Evolutionary conservation across 2,888 invertebrate species (phyloP).

Genomic region (Xanthorhoe spadicearia): DNA sequence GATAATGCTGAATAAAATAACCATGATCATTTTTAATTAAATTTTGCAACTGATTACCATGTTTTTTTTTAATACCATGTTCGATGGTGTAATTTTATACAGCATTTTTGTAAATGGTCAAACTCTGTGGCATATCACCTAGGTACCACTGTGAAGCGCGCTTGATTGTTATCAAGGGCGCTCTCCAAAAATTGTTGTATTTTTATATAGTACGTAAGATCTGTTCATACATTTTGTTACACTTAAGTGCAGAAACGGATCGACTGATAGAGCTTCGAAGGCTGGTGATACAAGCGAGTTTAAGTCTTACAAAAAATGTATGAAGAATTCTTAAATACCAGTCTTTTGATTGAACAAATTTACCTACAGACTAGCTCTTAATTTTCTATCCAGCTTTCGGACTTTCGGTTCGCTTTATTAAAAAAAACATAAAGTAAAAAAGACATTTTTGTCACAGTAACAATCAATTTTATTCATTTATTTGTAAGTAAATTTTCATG

Average conservation of each 20-base stretch:
- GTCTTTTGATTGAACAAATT: conserved; percentile 17
- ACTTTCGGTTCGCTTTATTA: conserved; percentile 50
- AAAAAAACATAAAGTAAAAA: conserved; percentile 27
- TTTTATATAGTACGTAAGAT: conserved; percentile 79
- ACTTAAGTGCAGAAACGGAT: conserved; percentile 50
- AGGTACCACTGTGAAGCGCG: conserved; percentile 61
- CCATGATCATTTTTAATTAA: not conserved
- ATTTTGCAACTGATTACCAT: too few species aligned
- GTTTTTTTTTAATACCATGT: not conserved
- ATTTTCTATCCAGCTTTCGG: conserved; percentile 30
- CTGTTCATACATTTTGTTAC: conserved; percentile 67
- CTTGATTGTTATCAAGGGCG: conserved; percentile 57
- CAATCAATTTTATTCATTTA: conserved; percentile 68
- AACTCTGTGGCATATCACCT: conserved; percentile 79
- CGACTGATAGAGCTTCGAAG: conserved; percentile 55
- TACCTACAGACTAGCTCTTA: conserved; percentile 11
- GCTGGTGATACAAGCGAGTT: conserved; percentile 50
- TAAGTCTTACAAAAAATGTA: conserved; percentile 29
- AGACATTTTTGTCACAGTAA: conserved; percentile 49
- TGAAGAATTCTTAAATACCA: conserved; percentile 22
- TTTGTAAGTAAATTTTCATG: conserved; percentile 82
- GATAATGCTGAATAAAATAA: conserved; percentile 20
- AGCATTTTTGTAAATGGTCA: conserved; percentile 65
- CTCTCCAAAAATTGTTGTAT: conserved; percentile 75
- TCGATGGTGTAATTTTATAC: conserved; percentile 21